Conservation (phyloP, 2,113 vertebrate species). For the Cephalopterus ornatus region DNA sequence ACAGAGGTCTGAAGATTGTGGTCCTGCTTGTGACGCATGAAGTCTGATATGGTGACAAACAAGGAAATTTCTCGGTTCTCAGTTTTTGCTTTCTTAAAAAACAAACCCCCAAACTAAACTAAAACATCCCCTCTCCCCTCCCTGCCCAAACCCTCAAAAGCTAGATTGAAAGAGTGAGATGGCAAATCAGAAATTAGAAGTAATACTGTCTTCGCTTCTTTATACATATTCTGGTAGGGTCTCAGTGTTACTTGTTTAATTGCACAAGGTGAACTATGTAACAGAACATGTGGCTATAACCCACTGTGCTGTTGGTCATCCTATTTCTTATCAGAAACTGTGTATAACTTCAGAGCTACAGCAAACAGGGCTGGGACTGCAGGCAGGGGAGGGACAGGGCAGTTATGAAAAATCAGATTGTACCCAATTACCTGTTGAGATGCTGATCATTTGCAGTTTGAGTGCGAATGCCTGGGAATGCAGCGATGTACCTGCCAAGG, state of each 20-base stretch:
- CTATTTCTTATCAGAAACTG: neutral
- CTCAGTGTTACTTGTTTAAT: neutral
- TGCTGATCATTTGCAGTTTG: neutral
- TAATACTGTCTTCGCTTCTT: neutral
- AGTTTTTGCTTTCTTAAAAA: neutral
- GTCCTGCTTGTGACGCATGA: neutral
- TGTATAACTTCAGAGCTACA: neutral
- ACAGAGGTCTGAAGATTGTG: neutral
- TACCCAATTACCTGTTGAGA: fast-evolving
- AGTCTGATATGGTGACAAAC: neutral
- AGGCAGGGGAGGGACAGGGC: neutral
- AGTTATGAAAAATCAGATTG: neutral
- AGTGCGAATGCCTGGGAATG: neutral
- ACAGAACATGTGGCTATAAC: neutral
- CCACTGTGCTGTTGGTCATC: neutral
- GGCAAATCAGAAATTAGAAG: neutral
- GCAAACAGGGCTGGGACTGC: neutral
- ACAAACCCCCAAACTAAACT: neutral
- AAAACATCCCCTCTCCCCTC: too few relatives aligned
- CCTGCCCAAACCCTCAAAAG: neutral
- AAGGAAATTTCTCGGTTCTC: neutral
- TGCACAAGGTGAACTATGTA: neutral
- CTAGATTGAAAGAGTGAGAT: neutral
- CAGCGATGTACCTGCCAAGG: neutral
- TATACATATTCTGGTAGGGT: fast-evolving